A percentile compares a stretch with the other conserved stretches of the same genome.
These are phyloP conservation scores for Lithophane ornitopus DNA, from an alignment of 2,888 invertebrate genomes.

Conservation along the genomic window DNA sequence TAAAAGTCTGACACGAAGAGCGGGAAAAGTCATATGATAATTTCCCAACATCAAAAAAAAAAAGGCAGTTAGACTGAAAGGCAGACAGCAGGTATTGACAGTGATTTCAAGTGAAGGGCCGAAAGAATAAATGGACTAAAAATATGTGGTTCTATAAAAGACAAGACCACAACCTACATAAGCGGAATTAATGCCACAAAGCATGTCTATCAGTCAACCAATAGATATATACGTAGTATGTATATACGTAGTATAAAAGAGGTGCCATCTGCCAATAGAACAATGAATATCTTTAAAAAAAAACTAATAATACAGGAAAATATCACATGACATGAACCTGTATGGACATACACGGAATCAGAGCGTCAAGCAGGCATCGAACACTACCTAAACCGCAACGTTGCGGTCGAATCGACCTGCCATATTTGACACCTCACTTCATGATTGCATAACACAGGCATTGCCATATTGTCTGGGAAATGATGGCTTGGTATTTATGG, in stretches of 20 bases:
- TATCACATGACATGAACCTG: conserved; percentile 7
- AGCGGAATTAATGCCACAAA: background rate
- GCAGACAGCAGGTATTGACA: no score
- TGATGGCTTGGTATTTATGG: background rate
- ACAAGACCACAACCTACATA: background rate
- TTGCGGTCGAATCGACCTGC: conserved; percentile 64
- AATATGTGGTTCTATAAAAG: no score
- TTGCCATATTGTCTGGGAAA: conserved; percentile 15
- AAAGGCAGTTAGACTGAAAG: no score
- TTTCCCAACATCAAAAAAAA: no score
- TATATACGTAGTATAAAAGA: background rate
- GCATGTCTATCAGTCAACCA: background rate
- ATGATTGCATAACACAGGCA: conserved; percentile 26
- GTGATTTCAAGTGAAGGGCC: no score
- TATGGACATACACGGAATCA: conserved; percentile 32
- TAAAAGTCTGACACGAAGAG: no score
- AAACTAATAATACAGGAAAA: conserved; percentile 18
- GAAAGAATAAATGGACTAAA: no score
- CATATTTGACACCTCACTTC: conserved; percentile 13
- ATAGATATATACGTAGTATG: no score
- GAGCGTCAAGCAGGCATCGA: conserved; percentile 52
- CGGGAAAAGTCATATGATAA: no score
- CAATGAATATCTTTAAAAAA: background rate
- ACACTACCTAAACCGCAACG: conserved; percentile 64
- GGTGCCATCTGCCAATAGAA: background rate